phyloP scores from a whole-genome alignment of 1,140 invertebrate genomes.

The Hydropsyche tenuis region DNA sequence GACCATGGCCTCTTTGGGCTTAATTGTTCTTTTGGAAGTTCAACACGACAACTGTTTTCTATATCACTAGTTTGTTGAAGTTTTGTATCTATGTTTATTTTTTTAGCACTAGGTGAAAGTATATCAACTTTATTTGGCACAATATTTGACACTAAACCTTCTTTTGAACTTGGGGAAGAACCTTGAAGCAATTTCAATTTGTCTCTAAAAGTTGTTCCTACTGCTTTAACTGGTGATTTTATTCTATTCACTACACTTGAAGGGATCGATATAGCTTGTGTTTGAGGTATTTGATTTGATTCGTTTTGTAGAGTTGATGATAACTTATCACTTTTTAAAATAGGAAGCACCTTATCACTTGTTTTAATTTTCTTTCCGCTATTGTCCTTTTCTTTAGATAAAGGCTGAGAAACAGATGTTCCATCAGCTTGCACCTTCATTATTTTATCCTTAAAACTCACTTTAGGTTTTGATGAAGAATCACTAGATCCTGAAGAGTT shows the following conservation, averaged over 20 bases:
- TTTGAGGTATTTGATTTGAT: slow-evolving; percentile 22
- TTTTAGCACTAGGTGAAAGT: slow-evolving; percentile 34
- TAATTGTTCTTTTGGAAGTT: neutral
- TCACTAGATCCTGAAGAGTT: slow-evolving; percentile 62
- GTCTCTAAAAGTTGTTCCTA: slow-evolving; percentile 59
- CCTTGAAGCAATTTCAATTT: slow-evolving; percentile 60
- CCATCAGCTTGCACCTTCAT: slow-evolving; percentile 62
- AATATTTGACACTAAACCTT: slow-evolving; percentile 47
- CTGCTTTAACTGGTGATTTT: slow-evolving; percentile 61
- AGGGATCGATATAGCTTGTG: slow-evolving; percentile 60
- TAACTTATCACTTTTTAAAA: slow-evolving; percentile 51
- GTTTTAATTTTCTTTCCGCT: slow-evolving; percentile 40
- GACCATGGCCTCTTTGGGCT: slow-evolving; percentile 61
- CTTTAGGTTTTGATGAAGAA: slow-evolving; percentile 58
- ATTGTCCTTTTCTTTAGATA: slow-evolving; percentile 46
- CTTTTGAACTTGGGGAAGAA: slow-evolving; percentile 52
- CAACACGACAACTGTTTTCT: slow-evolving; percentile 54
- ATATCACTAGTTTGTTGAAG: slow-evolving; percentile 51
- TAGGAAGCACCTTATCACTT: slow-evolving; percentile 32
- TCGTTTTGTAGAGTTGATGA: slow-evolving; percentile 2
- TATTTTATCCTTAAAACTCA: slow-evolving; percentile 63
- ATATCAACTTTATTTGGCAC: slow-evolving; percentile 49
- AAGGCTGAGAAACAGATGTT: slow-evolving; percentile 58
- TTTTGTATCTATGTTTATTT: slow-evolving; percentile 53
- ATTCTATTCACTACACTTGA: slow-evolving; percentile 62